Evolutionary conservation across 2,797 vertebrate species (phyloP), one percentile per base, ranked within the genome.

Genomic region (Distichodus sexfasciatus): DNA sequence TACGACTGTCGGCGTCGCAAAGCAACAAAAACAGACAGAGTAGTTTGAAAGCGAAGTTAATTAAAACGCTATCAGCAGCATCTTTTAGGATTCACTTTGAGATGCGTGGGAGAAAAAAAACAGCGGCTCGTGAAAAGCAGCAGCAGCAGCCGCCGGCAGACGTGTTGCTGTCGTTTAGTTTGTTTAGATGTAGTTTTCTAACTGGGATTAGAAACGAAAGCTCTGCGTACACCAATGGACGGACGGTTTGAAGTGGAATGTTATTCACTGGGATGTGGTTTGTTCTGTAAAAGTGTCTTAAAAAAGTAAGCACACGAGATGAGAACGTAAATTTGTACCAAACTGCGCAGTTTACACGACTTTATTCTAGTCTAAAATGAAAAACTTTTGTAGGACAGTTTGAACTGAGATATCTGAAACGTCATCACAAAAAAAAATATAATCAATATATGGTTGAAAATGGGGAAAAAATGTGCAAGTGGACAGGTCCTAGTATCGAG

Each of bases 41-140:
- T 29, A 11, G 7, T 60, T 58, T 55, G 60, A 57, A 77, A 64
- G 40, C 14, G 31, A 59, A 72, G 46, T 74, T 77, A 81, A 81
- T 81, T 81, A 81, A 77, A 73, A 77, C 40, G 36, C 66, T 71
- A 79, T 77, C 74, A 60, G 70, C 61, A 51, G 57, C 74, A 81
- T 78, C 76, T 66, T 36, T 40, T 29, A 31, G 23, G 38, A 6
- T 44, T 35, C 3, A 19, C 41, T 66, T 61, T 69, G 59, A 74
- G 51, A 74, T 57, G 33, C 28, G 58, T 59, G 41, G 17, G 8
- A 41, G n/a, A 41, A 41, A 41, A 46, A 46, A 63, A 72, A 61
- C 21, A 11, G n/a, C 28, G 7, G 63, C 63, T 54, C 57, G 47
- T 72, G 64, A 68, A 74, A 33, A 63, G 35, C 58, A 50, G 48